Conservation (phyloP, 2,888 invertebrate species). For the Oligia latruncula region DNA sequence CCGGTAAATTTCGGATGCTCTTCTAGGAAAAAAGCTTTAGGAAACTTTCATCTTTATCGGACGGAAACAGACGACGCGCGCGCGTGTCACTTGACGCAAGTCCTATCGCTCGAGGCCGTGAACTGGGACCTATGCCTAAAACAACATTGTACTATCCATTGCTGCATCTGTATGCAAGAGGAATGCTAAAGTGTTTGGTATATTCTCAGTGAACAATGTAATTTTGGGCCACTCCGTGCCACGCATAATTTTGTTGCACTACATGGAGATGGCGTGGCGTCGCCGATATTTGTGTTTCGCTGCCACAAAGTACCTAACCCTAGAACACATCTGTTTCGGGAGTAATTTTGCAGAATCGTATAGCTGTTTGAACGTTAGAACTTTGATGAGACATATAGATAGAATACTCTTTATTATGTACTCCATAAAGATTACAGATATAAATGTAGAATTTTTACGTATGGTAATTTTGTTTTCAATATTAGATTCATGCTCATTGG, state of each 20-base stretch:
- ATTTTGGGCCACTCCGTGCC: constrained; percentile 14
- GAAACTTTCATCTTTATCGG: neutral
- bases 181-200: neutral
- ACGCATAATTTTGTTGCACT: constrained; percentile 31
- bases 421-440: too few species aligned
- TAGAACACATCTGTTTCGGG: neutral
- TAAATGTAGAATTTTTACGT: too few species aligned
- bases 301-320: neutral
- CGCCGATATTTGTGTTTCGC: constrained; percentile 1
- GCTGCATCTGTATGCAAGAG: constrained; percentile 8
- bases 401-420: too few species aligned
- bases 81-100: neutral
- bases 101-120: neutral
- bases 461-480: too few species aligned
- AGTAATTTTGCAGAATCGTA: neutral
- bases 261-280: neutral
- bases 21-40: neutral
- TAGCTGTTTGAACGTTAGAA: neutral
- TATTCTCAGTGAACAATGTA: constrained; percentile 23
- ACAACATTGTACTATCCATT: neutral
- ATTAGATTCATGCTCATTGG: too few species aligned
- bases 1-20: too few species aligned
- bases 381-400: neutral
- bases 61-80: neutral
- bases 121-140: neutral